These are phyloP conservation scores for Bradypodion pumilum DNA, from an alignment of 2,797 vertebrate species.

Conservation along the genomic window DNA sequence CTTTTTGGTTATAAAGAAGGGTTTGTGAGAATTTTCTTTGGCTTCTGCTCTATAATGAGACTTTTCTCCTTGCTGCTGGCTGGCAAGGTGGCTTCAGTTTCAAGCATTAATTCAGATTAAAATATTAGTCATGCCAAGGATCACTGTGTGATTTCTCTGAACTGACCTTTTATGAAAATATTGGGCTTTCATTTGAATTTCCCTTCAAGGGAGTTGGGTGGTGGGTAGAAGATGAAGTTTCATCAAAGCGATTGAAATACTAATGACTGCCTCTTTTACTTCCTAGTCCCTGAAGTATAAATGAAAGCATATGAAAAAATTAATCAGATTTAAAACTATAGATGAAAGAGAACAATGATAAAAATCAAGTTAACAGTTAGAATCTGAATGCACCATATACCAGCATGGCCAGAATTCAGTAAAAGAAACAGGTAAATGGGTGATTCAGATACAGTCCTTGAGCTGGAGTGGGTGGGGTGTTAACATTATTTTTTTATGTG, in stretches of 20 bases:
- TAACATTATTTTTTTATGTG: no score
- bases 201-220: conserved; percentile 36
- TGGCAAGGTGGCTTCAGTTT: conserved; percentile 29
- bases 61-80: conserved; percentile 35
- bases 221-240: not conserved
- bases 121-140: conserved; percentile 42
- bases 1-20: conserved; percentile 50
- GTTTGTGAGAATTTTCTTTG: conserved; percentile 18
- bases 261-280: conserved; percentile 41
- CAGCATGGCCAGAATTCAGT: not conserved
- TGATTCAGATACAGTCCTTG: no score
- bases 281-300: conserved; percentile 23
- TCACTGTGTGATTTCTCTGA: conserved; percentile 52
- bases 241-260: conserved; percentile 38
- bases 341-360: no score
- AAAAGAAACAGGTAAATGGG: not conserved
- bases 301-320: no score
- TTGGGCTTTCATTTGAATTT: conserved; percentile 46
- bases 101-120: conserved; percentile 51
- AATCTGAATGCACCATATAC: no score
- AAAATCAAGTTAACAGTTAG: no score
- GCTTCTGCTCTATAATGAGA: conserved; percentile 5
- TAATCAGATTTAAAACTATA: no score
- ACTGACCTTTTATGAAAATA: conserved; percentile 52
- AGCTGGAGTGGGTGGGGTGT: no score